Evolutionary conservation across 2,113 vertebrate genomes (phyloP).

Genomic region (Bothrops jararaca): DNA sequence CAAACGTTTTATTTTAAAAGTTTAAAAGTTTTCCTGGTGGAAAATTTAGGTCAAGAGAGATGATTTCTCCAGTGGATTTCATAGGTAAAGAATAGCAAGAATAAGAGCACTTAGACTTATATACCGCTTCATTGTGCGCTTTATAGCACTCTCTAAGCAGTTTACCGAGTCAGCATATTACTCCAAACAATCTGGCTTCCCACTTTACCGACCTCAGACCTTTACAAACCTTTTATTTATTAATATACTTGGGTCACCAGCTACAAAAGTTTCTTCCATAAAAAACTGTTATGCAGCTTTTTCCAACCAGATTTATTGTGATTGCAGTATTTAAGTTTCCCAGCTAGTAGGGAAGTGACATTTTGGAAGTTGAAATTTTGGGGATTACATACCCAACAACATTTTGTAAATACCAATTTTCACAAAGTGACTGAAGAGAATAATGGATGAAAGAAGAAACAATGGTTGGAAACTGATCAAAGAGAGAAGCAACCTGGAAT

Average conservation of each 20-base stretch:
- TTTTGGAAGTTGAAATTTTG: not conserved
- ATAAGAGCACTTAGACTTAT: not conserved
- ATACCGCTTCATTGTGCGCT: not conserved
- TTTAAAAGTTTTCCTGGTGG: not conserved
- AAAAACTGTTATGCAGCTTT: not conserved
- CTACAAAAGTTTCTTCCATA: not conserved
- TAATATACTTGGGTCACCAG: not conserved
- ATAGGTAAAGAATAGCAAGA: not conserved
- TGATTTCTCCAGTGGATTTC: not conserved
- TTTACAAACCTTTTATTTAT: not conserved
- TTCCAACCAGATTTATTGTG: not conserved
- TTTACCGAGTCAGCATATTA: not conserved
- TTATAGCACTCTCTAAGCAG: not conserved
- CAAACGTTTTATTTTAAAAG: not conserved
- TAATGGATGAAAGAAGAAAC: not conserved
- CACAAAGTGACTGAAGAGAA: not conserved
- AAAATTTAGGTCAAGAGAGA: not conserved
- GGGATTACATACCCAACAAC: not conserved
- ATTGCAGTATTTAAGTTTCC: not conserved
- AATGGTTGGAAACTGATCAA: not conserved
- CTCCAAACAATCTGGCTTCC: not conserved
- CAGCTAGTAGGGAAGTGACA: not conserved
- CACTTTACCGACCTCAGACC: not conserved
- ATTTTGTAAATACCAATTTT: not conserved
- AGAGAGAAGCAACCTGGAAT: not conserved